These are phyloP conservation scores for Montipora cactus DNA, from an alignment of 64 coral and sea anemone genomes.

Conservation along the genomic window DNA sequence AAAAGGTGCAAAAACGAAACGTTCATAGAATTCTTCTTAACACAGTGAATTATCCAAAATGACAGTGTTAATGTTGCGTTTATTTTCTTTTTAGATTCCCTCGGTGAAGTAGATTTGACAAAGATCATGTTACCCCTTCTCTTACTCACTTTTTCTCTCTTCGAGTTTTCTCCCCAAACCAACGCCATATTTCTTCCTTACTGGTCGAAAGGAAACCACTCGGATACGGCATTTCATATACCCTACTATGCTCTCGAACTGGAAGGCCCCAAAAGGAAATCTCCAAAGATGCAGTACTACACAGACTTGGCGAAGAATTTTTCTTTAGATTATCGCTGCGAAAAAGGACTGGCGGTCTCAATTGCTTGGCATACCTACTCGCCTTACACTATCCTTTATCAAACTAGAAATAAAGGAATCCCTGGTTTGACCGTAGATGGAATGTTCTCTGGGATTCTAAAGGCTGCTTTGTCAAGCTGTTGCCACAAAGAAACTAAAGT, in stretches of 20 bases:
- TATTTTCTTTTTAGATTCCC: neutral
- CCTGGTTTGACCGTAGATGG: conserved; percentile 47
- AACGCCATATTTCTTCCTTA: conserved; percentile 62
- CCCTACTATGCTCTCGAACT: neutral
- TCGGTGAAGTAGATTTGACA: neutral
- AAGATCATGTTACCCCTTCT: neutral
- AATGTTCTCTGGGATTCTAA: conserved; percentile 67
- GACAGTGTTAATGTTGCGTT: neutral
- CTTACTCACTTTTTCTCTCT: neutral
- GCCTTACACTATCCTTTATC: conserved; percentile 57
- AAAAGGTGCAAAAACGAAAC: no score
- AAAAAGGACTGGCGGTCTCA: conserved; percentile 70
- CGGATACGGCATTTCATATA: conserved; percentile 40
- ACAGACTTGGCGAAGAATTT: conserved; percentile 7
- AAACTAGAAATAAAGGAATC: conserved; percentile 22
- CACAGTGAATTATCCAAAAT: neutral
- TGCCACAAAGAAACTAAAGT: conserved; percentile 44
- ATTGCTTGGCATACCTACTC: conserved; percentile 84
- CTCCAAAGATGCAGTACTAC: neutral
- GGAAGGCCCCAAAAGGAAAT: neutral
- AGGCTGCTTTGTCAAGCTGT: conserved; percentile 36
- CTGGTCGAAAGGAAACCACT: conserved; percentile 60
- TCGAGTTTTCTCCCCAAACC: neutral
- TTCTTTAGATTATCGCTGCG: conserved; percentile 79
- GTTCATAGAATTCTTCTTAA: neutral